phyloP scores from a whole-genome alignment of 2,797 vertebrate species.

The Balearica regulorum region DNA sequence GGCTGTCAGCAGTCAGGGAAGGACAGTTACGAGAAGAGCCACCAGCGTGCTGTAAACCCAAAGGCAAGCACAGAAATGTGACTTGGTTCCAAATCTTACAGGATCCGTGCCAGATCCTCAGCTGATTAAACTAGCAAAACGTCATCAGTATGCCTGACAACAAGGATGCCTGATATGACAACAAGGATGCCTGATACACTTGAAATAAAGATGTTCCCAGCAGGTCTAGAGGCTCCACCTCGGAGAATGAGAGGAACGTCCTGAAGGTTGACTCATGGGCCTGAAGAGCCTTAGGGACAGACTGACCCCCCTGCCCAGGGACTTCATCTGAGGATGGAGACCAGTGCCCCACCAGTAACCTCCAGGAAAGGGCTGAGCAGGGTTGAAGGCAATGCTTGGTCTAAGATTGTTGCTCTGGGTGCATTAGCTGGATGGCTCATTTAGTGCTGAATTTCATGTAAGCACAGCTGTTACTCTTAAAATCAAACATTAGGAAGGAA shows the following conservation, averaged over 20 bases:
- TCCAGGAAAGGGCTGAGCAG: not conserved
- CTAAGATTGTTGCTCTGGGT: not conserved
- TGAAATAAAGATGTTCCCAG: not conserved
- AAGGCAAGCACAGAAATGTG: not conserved
- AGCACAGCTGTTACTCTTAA: not conserved
- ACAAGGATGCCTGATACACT: not conserved
- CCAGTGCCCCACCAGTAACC: not conserved
- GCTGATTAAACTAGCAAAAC: not conserved
- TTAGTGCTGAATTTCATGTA: not conserved
- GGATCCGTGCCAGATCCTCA: not conserved
- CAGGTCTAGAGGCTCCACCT: fast-evolving
- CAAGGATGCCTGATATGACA: not conserved
- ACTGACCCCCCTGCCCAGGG: not conserved
- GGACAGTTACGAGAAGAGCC: not conserved
- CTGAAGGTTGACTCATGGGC: not conserved
- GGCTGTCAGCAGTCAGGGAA: not conserved
- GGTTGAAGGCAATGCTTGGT: not conserved
- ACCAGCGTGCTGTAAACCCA: not conserved
- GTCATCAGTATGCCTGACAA: not conserved
- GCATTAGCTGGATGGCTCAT: not conserved
- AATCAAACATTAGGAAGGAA: not conserved
- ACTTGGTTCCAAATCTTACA: not conserved
- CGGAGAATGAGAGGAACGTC: not conserved
- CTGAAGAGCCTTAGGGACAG: not conserved
- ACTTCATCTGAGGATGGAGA: not conserved